A percentile compares a stretch with the other conserved stretches of the same genome.
Evolutionary conservation across 2,113 vertebrate species (phyloP).

Genomic region (Perccottus glenii): DNA sequence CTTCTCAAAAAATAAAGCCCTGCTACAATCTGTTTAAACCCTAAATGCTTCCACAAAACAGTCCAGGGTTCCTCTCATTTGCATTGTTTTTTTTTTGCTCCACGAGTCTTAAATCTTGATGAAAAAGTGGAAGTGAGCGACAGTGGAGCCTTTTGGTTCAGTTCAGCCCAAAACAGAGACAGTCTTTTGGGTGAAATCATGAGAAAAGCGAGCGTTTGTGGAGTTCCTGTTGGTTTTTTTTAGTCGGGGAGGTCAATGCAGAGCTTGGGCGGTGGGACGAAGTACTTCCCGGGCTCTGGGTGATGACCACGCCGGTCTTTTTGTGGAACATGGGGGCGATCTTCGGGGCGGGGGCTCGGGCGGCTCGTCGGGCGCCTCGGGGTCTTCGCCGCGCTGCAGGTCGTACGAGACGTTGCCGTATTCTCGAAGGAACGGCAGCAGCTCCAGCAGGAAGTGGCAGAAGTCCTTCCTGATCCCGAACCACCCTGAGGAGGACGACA

Average conservation of each 20-base stretch:
- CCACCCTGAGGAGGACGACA: constrained; percentile 90
- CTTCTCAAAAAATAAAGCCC: not conserved
- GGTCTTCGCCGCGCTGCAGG: constrained; percentile 93
- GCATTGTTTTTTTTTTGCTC: too few species aligned
- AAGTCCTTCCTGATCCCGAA: constrained; percentile 99
- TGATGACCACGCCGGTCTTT: constrained; percentile 96
- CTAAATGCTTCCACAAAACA: not conserved
- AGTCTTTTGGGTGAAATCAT: not conserved
- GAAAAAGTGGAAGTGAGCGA: constrained; percentile 1
- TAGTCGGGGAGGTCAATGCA: constrained; percentile 97
- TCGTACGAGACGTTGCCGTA: constrained; percentile 98
- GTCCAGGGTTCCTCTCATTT: not conserved
- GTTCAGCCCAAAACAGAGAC: not conserved
- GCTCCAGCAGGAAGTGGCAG: constrained; percentile 96
- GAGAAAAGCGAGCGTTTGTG: not conserved
- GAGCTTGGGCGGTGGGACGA: constrained; percentile 93
- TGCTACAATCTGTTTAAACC: not conserved
- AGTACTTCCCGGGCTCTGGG: constrained; percentile 96
- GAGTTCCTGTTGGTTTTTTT: not conserved
- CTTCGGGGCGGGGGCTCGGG: constrained; percentile 92
- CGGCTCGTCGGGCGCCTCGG: constrained; percentile 87
- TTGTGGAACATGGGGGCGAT: constrained; percentile 96
- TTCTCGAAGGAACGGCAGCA: constrained; percentile 94
- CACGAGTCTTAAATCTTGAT: not conserved
- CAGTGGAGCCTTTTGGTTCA: constrained; percentile 2